phyloP scores from a whole-genome alignment of 2,888 invertebrate genomes.

The Ditula angustiorana region DNA sequence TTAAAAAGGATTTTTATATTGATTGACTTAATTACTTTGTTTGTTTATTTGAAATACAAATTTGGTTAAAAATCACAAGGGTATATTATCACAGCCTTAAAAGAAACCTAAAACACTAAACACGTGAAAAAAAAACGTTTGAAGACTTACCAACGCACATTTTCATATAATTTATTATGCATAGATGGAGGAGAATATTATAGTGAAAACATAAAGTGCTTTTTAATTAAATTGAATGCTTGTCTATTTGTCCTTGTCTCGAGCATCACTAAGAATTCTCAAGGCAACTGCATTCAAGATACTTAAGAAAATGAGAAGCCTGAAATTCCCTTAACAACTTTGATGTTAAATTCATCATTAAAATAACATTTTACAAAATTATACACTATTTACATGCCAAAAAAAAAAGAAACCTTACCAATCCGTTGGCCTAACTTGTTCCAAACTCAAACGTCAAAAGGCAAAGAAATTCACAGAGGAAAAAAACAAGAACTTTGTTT shows the following conservation, averaged over 20 bases:
- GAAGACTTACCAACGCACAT: background rate
- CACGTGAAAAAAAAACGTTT: too few relatives aligned
- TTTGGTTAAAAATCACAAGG: too few relatives aligned
- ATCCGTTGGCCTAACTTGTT: too few relatives aligned
- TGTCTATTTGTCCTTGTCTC: slow-evolving; percentile 1
- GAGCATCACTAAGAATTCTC: slow-evolving; percentile 10
- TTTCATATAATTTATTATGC: background rate
- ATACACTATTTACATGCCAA: too few relatives aligned
- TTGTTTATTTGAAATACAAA: too few relatives aligned
- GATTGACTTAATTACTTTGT: too few relatives aligned
- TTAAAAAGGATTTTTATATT: too few relatives aligned
- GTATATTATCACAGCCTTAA: too few relatives aligned
- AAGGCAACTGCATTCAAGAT: slow-evolving; percentile 9
- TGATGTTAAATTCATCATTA: background rate
- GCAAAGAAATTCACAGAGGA: background rate
- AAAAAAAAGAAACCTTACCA: too few relatives aligned
- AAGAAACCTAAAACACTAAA: too few relatives aligned
- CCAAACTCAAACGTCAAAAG: too few relatives aligned
- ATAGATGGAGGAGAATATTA: background rate
- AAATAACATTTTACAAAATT: background rate
- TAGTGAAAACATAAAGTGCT: background rate
- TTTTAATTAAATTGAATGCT: slow-evolving; percentile 1
- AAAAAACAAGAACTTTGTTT: background rate
- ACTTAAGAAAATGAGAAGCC: background rate
- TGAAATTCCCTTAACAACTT: background rate